Percentiles rank a stretch among this genome's conserved stretches.
These are phyloP conservation scores for Hephaestus fuliginosus DNA, from an alignment of 2,797 vertebrate species.

Conservation along the genomic window DNA sequence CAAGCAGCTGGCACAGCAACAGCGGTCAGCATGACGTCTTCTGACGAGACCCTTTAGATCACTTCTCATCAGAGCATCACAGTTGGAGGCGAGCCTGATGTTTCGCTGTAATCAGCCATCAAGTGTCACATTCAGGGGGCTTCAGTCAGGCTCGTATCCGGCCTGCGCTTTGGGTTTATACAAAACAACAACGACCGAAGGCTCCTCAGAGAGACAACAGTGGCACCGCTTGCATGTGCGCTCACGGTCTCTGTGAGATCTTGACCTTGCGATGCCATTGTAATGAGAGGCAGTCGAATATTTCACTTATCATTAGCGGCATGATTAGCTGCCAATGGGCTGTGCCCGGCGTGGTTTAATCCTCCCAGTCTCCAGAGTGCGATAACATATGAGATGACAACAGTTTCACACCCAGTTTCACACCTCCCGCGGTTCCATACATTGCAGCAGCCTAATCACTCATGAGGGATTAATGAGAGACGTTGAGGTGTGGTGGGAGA, in stretches of 20 bases:
- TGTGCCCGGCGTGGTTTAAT: constrained; percentile 73
- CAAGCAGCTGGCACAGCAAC: constrained; percentile 71
- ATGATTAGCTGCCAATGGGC: constrained; percentile 84
- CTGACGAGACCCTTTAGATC: constrained; percentile 73
- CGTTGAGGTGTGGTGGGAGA: constrained; percentile 77
- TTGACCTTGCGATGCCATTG: constrained; percentile 75
- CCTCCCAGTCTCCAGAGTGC: constrained; percentile 73
- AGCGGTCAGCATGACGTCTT: constrained; percentile 70
- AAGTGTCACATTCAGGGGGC: constrained; percentile 64
- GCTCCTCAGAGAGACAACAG: constrained; percentile 13
- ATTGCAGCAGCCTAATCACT: constrained; percentile 78
- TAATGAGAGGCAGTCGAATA: constrained; percentile 68
- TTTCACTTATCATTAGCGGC: constrained; percentile 81
- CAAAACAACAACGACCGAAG: constrained; percentile 45
- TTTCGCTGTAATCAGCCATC: constrained; percentile 77
- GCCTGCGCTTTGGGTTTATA: constrained; percentile 38
- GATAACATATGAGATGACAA: constrained; percentile 84
- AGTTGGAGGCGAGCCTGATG: constrained; percentile 62
- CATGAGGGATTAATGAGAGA: constrained; percentile 85
- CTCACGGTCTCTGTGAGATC: constrained; percentile 48
- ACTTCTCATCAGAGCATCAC: constrained; percentile 71
- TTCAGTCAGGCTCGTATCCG: constrained; percentile 44
- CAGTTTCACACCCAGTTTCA: constrained; percentile 84
- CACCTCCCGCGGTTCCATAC: constrained; percentile 77
- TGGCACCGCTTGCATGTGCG: neutral